phyloP scores from a whole-genome alignment of 2,888 invertebrate genomes.

The Ennomos quercinarius region DNA sequence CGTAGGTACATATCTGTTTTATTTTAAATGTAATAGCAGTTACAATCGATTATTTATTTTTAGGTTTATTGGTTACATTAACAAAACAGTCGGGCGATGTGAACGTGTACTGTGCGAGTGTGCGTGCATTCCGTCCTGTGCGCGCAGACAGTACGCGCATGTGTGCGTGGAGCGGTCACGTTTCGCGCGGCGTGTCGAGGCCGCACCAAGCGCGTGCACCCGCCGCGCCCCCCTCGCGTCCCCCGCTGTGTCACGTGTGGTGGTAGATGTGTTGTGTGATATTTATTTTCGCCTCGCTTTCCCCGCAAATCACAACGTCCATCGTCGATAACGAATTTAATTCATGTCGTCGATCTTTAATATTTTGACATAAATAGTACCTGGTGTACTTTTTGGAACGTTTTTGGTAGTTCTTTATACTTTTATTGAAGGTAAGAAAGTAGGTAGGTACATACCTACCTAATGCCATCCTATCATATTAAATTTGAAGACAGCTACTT shows the following conservation, averaged over 20 bases:
- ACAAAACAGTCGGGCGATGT: background rate
- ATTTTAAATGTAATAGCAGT: too few species aligned
- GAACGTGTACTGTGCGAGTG: too few species aligned
- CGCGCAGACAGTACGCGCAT: slow-evolving; percentile 18
- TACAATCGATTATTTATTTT: too few species aligned
- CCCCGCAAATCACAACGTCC: slow-evolving; percentile 56
- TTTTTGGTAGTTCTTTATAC: too few species aligned
- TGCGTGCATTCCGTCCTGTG: background rate
- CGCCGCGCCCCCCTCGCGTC: slow-evolving; percentile 39
- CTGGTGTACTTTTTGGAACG: too few species aligned
- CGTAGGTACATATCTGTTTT: too few species aligned
- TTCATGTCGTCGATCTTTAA: too few species aligned
- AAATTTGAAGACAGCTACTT: too few species aligned
- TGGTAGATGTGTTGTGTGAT: slow-evolving; percentile 55
- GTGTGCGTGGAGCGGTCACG: slow-evolving; percentile 69
- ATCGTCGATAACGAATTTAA: slow-evolving; percentile 44
- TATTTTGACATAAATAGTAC: too few species aligned
- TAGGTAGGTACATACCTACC: background rate
- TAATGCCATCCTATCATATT: too few species aligned
- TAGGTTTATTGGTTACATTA: background rate
- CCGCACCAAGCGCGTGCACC: slow-evolving; percentile 58
- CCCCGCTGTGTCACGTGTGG: slow-evolving; percentile 54
- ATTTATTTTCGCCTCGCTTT: slow-evolving; percentile 73
- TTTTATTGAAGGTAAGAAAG: background rate
- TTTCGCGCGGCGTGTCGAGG: slow-evolving; percentile 76